Conservation (phyloP, 2,797 vertebrate genomes). For the Enteromius radiatus region DNA sequence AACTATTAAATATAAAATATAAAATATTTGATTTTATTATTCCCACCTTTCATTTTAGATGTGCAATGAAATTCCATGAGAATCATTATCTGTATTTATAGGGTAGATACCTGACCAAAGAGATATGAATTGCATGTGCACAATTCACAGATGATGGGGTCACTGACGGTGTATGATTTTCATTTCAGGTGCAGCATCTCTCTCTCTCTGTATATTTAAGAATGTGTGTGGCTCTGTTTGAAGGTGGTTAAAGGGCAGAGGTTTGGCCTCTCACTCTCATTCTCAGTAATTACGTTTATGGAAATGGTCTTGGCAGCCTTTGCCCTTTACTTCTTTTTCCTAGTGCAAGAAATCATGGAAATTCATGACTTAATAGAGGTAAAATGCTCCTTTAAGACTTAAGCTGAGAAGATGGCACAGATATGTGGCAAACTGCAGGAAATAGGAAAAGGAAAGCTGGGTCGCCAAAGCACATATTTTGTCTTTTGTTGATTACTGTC, state of each 20-base stretch:
- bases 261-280: constrained; percentile 37
- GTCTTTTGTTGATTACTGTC: constrained; percentile 75
- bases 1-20: not conserved
- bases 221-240: constrained; percentile 32
- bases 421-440: constrained; percentile 49
- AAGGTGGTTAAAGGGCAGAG: constrained; percentile 51
- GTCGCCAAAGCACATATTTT: constrained; percentile 64
- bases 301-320: constrained; percentile 62
- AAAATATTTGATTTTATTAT: not conserved
- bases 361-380: constrained; percentile 54
- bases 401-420: constrained; percentile 42
- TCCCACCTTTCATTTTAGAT: not conserved
- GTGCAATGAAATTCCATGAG: constrained; percentile 12
- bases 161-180: constrained; percentile 42
- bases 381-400: constrained; percentile 39
- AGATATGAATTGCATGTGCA: constrained; percentile 5
- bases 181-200: constrained; percentile 40
- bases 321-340: constrained; percentile 61
- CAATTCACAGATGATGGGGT: constrained; percentile 23
- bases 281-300: constrained; percentile 59
- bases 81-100: constrained; percentile 31
- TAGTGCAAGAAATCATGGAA: constrained; percentile 57
- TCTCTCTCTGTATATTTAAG: constrained; percentile 44
- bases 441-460: constrained; percentile 59
- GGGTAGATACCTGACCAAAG: constrained; percentile 9